Base-by-base conservation (phyloP, 2,113 vertebrate species). In the Dipodomys merriami region DNA sequence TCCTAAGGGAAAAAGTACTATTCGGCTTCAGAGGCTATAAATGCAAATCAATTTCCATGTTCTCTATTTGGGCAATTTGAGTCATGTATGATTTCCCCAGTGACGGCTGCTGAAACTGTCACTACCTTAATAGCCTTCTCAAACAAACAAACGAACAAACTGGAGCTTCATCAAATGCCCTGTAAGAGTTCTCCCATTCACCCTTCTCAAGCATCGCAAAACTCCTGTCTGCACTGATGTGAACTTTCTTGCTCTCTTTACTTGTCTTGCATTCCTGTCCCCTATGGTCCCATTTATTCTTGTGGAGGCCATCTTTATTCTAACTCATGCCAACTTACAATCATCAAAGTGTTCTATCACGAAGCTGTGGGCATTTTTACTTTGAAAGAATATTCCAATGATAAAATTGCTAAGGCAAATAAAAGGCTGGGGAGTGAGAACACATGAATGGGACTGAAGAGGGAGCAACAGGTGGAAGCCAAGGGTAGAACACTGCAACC, bases 361-460 rank as follows among this genome's bases (percentile, higher is more conserved):
- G 57, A n/a, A 86, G 20, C 12, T 19, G 46, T 62, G 86, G 62
- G 86, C 30, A 67, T 23, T 29, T 77, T 85, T 79, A 74, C 81
- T 74, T 71, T 83, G 15, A 33, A 60, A 76, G 46, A 72, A 76
- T 16, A 80, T 76, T n/a, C 67, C 78, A 95, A 84, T 60, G 71
- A 73, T 46, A 93, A 69, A 80, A 92, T 86, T 91, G 81, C 69
- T 23, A 39, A 81, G 83, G 83, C 83, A 89, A 65, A 85, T 71
- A 85, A 65, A 90, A 93, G 16, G 20, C 76, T 76, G 83, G 87
- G 57, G 8, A 64, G 44, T 29, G 81, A 64, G 44, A 72, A 77
- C 33, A 89, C 2, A 6, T n/a, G 25, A 7, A 23, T 29, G 13
- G 49, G 33, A 71, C 67, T 46, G 18, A 1, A 88, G 91, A 77